A percentile compares a stretch with the other conserved stretches of the same genome.
Evolutionary conservation across 2,113 vertebrate genomes (phyloP).

Genomic region (Carlito syrichta): DNA sequence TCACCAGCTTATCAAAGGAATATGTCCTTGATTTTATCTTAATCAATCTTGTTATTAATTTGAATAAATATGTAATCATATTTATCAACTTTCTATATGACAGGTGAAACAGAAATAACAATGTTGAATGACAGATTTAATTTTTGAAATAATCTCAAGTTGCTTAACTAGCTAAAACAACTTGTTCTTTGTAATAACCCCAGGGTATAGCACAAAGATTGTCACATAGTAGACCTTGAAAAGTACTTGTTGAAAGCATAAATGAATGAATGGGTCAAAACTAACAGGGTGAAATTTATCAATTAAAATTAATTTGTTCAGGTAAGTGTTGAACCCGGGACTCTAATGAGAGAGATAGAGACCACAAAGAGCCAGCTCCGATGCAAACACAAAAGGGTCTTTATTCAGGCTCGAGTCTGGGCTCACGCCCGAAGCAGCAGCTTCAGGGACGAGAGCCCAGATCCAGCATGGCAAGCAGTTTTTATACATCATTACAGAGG

Average conservation of each 20-base stretch:
- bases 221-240: neutral
- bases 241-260: conserved; percentile 11
- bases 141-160: conserved; percentile 18
- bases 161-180: neutral
- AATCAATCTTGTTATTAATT: neutral
- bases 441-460: too few relatives aligned
- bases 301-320: conserved; percentile 39
- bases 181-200: neutral
- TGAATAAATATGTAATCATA: neutral
- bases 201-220: neutral
- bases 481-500: too few relatives aligned
- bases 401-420: too few relatives aligned
- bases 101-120: neutral
- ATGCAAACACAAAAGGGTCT: too few relatives aligned
- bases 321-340: too few relatives aligned
- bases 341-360: too few relatives aligned
- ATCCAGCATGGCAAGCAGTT: too few relatives aligned
- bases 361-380: too few relatives aligned
- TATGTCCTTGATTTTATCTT: neutral
- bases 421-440: too few relatives aligned
- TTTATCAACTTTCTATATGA: neutral
- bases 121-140: neutral
- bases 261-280: conserved; percentile 9
- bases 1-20: neutral
- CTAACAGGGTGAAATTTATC: conserved; percentile 35